Evolutionary conservation across 2,888 invertebrate genomes (phyloP), one percentile per base, ranked within the genome.

Genomic region (Mayetiola destructor): DNA sequence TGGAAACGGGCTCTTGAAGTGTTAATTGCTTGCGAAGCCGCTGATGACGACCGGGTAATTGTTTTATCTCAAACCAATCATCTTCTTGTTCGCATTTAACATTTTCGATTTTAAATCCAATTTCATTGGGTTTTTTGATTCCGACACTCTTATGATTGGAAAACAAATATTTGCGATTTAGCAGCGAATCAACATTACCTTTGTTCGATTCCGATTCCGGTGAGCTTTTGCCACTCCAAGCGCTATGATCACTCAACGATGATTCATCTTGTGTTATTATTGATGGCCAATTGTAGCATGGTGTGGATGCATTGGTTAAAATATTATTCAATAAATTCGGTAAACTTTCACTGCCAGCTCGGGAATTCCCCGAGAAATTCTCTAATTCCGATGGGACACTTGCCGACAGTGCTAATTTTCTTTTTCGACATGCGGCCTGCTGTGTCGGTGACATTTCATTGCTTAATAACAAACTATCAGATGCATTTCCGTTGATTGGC

Each of bases 181-280:
- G 14, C 3, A 14, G 21, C 27, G 23, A 23, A 23, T 48, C 4
- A 14, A 23, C 8, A 16, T 40, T 48, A 40, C 10, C 48, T 2
- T 48, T 48, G 12, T 81, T 81, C 4, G 80, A 81, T 56, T 80
- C 77, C 0, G 81, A 80, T n/a, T 77, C 77, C 20, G 76, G 77
- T 56, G 82, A 80, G 65, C 80, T 82, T 42, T 80, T 76, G 48
- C 84, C 80, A 64, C 87, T 88, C 88, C 89, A 90, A 1, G 89
- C 89, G 66, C 88, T 88, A 69, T 87, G 85, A 69, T 89, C 89
- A 64, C 88, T 88, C 59, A 84, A 81, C 9, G 82, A 81, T 62
- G 73, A 76, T 58, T 77, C 78, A 65, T 70, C 70, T 59, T 70
- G 72, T 30, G 3, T 52, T 35, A 58, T 54, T 20, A 48, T 37